Evolutionary conservation across 1,140 invertebrate genomes (phyloP).

Genomic region (Propsilocerus akamusi): DNA sequence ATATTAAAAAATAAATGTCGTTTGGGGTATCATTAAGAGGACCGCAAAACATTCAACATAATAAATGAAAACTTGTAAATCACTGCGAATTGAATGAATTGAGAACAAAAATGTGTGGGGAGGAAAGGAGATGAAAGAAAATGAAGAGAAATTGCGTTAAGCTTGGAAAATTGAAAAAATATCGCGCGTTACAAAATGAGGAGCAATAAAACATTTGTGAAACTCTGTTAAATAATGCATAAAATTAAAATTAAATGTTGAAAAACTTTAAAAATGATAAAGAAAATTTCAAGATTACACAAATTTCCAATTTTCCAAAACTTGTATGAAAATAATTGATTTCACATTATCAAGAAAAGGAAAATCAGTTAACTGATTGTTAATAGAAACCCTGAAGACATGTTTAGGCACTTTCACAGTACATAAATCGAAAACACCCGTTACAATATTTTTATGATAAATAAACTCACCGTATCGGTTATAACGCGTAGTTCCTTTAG

Average conservation of each 20-base stretch:
- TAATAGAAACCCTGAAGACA: no score
- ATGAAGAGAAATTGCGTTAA: not conserved
- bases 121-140: not conserved
- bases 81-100: not conserved
- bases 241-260: not conserved
- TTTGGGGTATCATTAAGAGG: not conserved
- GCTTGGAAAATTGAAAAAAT: not conserved
- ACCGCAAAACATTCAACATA: not conserved
- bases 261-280: not conserved
- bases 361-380: no score
- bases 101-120: not conserved
- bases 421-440: not conserved
- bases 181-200: not conserved
- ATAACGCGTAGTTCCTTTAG: slow-evolving; percentile 80
- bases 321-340: not conserved
- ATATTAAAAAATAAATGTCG: not conserved
- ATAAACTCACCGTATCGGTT: slow-evolving; percentile 34
- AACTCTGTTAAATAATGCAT: not conserved
- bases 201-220: not conserved
- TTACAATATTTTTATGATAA: not conserved
- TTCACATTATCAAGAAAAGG: not conserved
- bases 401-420: not conserved
- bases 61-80: slow-evolving; percentile 1
- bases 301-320: not conserved
- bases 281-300: not conserved